These are phyloP conservation scores for Carterocephalus palaemon DNA, from an alignment of 2,888 invertebrate genomes.

Conservation along the genomic window DNA sequence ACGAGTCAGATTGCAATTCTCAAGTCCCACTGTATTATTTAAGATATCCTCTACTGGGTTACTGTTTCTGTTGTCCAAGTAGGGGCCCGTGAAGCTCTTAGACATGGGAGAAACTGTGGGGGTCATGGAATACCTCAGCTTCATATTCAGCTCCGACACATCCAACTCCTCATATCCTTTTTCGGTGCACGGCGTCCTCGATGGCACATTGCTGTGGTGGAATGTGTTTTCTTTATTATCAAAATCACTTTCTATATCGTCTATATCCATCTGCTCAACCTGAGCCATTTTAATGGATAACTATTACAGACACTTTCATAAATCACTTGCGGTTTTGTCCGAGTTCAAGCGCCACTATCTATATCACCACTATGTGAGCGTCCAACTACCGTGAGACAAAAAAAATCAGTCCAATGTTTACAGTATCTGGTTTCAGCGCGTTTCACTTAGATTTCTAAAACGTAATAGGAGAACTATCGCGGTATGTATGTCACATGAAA, in stretches of 20 bases:
- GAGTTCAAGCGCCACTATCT: slow-evolving; percentile 15
- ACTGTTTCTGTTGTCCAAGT: slow-evolving; percentile 43
- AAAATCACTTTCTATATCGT: slow-evolving; percentile 57
- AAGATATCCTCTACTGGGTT: slow-evolving; percentile 43
- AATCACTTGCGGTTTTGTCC: slow-evolving; percentile 27
- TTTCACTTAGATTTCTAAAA: slow-evolving; percentile 73
- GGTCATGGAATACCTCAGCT: slow-evolving; percentile 65
- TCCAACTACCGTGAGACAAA: slow-evolving; percentile 46
- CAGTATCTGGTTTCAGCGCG: slow-evolving; percentile 57
- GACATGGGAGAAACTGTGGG: slow-evolving; percentile 68
- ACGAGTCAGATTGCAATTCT: slow-evolving; percentile 52
- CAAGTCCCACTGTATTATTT: slow-evolving; percentile 37
- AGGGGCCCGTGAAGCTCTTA: slow-evolving; percentile 56
- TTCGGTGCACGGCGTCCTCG: slow-evolving; percentile 53
- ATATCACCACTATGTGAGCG: slow-evolving; percentile 35
- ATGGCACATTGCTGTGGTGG: slow-evolving; percentile 58
- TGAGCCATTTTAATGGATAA: slow-evolving; percentile 26
- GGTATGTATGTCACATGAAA: slow-evolving; percentile 72
- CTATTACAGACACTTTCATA: slow-evolving; percentile 27
- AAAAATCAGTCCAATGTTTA: slow-evolving; percentile 66
- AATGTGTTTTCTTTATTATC: slow-evolving; percentile 69
- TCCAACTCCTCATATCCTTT: slow-evolving; percentile 70
- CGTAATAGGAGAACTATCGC: slow-evolving; percentile 49
- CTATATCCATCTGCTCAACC: slow-evolving; percentile 67
- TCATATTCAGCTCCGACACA: slow-evolving; percentile 69